Conservation (phyloP, 2,113 vertebrate genomes). For the Alectura lathami region DNA sequence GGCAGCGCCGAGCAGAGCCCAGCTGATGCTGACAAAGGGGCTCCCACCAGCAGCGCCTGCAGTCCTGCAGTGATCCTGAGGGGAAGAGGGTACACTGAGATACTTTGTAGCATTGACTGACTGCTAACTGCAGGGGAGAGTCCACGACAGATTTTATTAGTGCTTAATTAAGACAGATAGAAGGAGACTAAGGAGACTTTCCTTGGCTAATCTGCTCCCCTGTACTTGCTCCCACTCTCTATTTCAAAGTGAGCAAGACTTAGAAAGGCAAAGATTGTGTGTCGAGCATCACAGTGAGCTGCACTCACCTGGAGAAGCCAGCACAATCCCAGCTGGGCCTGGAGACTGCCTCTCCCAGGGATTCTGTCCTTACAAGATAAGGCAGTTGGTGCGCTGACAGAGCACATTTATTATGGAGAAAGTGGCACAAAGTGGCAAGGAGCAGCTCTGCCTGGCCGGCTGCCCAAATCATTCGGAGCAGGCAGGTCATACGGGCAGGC, state of each 20-base stretch:
- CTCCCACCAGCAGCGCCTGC: background rate
- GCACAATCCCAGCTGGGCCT: background rate
- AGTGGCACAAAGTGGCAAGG: background rate
- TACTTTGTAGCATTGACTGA: background rate
- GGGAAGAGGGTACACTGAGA: background rate
- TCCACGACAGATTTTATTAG: background rate
- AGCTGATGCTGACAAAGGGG: accelerated
- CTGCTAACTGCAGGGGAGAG: constrained; percentile 1
- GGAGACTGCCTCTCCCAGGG: background rate
- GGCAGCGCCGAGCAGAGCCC: background rate
- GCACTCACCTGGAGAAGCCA: background rate
- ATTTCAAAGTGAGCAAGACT: background rate
- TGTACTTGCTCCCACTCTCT: background rate
- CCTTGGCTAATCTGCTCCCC: background rate
- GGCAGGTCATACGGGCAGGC: background rate
- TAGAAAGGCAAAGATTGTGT: background rate
- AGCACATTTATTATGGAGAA: background rate
- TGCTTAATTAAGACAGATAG: constrained; percentile 32
- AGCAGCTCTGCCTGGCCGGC: background rate
- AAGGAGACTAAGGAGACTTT: background rate
- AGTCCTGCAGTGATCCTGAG: background rate
- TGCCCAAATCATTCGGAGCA: background rate
- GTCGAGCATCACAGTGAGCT: background rate
- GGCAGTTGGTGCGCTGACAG: background rate
- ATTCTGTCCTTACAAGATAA: background rate